Evolutionary conservation across 1,140 invertebrate genomes (phyloP).

Genomic region (Leguminivora glycinivorella): DNA sequence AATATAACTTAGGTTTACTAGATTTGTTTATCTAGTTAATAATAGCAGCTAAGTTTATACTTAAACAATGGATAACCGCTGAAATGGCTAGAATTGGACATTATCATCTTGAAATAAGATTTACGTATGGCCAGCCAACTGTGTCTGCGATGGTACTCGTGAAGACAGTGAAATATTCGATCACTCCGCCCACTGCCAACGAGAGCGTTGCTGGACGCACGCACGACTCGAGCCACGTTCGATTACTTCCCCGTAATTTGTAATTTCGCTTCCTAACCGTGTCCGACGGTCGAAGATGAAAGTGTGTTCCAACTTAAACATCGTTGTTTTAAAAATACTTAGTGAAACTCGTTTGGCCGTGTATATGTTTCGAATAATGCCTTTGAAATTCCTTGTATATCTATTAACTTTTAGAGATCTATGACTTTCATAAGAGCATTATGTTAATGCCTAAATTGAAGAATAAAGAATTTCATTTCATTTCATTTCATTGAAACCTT

Average conservation of each 20-base stretch:
- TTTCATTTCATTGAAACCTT: not conserved
- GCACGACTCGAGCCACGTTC: constrained; percentile 32
- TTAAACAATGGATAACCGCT: not conserved
- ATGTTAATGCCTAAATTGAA: no score
- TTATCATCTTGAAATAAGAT: not conserved
- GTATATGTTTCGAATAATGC: not conserved
- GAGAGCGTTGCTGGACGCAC: constrained; percentile 20
- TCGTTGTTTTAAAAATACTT: not conserved
- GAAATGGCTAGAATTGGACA: not conserved
- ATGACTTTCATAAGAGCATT: no score
- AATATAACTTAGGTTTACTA: not conserved
- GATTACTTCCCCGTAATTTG: constrained; percentile 45
- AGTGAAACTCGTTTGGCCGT: not conserved
- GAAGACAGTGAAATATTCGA: constrained; percentile 17
- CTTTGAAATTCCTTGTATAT: no score
- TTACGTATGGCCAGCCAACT: not conserved
- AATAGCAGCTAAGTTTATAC: not conserved
- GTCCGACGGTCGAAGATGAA: constrained; percentile 40
- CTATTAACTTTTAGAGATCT: no score
- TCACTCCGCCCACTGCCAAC: constrained; percentile 14
- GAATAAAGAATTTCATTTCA: no score
- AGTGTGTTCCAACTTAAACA: constrained; percentile 29
- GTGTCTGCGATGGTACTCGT: not conserved
- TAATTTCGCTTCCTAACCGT: constrained; percentile 41
- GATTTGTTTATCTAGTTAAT: not conserved